Evolutionary conservation across 2,113 vertebrate genomes (phyloP).

Genomic region (Equus przewalskii): DNA sequence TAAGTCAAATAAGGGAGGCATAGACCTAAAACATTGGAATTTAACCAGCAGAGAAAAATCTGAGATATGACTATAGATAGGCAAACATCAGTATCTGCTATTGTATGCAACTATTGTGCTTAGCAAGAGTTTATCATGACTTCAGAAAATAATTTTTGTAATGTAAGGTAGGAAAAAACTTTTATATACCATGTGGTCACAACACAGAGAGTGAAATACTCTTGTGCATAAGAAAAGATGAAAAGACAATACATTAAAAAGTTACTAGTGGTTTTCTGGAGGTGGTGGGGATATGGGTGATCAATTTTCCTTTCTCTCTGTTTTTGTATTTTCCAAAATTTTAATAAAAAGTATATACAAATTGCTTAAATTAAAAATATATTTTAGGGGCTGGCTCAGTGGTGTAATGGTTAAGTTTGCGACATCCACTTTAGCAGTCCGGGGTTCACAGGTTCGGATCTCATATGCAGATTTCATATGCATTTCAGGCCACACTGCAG

Average conservation of each 20-base stretch:
- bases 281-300: background rate
- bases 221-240: background rate
- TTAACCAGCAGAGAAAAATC: background rate
- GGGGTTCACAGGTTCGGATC: no score
- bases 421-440: no score
- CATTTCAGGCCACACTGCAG: no score
- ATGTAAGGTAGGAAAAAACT: background rate
- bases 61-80: background rate
- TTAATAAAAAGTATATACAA: background rate
- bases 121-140: background rate
- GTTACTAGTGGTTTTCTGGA: background rate
- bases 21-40: background rate
- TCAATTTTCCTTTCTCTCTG: background rate
- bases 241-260: background rate
- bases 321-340: background rate
- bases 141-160: background rate
- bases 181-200: background rate
- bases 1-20: background rate
- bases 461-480: no score
- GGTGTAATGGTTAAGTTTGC: no score
- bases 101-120: background rate
- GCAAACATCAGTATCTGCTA: background rate
- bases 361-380: background rate
- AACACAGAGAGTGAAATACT: background rate
- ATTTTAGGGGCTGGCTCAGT: no score